Base-by-base conservation (phyloP, 2,888 invertebrate species). In the Loripinus fragilis region DNA sequence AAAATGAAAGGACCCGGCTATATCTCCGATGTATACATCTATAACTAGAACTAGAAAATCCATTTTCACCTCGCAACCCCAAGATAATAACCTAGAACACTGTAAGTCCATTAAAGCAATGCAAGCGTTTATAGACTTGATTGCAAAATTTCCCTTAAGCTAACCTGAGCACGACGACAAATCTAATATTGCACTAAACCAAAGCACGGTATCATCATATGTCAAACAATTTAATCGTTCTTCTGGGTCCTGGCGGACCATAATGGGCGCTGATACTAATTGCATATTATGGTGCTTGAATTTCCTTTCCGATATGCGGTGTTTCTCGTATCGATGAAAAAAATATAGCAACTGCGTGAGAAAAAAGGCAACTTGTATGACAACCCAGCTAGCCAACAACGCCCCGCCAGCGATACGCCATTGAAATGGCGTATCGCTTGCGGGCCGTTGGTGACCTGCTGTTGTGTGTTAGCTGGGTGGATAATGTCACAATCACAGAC, bases 31-130 rank as follows among this genome's bases (percentile, higher is more conserved):
- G n/a, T n/a, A n/a, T n/a, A n/a, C n/a, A n/a, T n/a, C n/a, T n/a
- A n/a, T n/a, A n/a, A n/a, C n/a, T n/a, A n/a, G n/a, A n/a, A n/a
- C n/a, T n/a, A 38, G 7, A 12, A 8, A 38, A 12, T 38, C 38
- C 12, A 8, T 38, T 38, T 38, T 38, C 38, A 12, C 38, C 38
- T 12, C 7, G 23, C 60, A 60, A 17, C 33, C 23, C 38, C 10
- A 55, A 60, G 60, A 60, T 60, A 60, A 60, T 60, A 60, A 60
- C 33, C 8, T 30, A 10, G 23, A 60, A 60, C 60, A 60, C 23
- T 60, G 33, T 20, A 10, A 60, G 60, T 60, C 60, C 60, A 60
- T 60, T 60, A 60, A 60, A 60, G 33, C n/a, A 23, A 10, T 33
- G 33, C 60, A 33, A 60, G 2, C 20, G 33, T 5, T 28, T 17